Evolutionary conservation across 2,888 invertebrate species (phyloP).

Genomic region (Apodemia arnacis): DNA sequence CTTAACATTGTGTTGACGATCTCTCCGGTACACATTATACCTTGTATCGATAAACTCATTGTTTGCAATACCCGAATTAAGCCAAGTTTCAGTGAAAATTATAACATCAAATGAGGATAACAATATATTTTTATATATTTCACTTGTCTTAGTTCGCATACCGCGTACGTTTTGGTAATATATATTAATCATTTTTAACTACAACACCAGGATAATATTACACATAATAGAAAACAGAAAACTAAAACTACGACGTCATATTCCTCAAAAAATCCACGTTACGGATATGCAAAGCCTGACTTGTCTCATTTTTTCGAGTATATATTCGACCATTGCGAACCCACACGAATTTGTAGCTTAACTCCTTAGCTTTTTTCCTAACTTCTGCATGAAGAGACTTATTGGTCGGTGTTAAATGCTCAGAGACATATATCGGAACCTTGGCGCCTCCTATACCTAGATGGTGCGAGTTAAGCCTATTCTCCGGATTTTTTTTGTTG

Average conservation of each 20-base stretch:
- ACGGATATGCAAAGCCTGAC: background rate
- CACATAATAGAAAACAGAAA: background rate
- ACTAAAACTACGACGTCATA: background rate
- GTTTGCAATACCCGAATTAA: slow-evolving; percentile 28
- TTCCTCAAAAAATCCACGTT: background rate
- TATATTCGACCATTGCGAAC: background rate
- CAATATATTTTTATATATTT: slow-evolving; percentile 27
- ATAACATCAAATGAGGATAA: slow-evolving; percentile 23
- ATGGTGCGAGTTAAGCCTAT: background rate
- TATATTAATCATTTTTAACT: slow-evolving; percentile 6
- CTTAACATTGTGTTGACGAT: slow-evolving; percentile 15
- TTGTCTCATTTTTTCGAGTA: background rate
- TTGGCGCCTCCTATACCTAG: background rate
- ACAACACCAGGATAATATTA: background rate
- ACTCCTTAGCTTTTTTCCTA: background rate
- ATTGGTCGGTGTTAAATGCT: background rate
- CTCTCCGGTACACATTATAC: slow-evolving; percentile 26
- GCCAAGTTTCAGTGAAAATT: slow-evolving; percentile 46
- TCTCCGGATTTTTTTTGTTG: background rate
- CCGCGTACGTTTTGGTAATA: slow-evolving; percentile 56
- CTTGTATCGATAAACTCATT: slow-evolving; percentile 31
- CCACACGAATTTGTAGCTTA: background rate
- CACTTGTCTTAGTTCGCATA: slow-evolving; percentile 45
- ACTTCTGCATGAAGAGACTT: background rate
- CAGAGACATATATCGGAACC: background rate